Base-by-base conservation (phyloP, 2,888 invertebrate species). In the Hecatera dysodea region DNA sequence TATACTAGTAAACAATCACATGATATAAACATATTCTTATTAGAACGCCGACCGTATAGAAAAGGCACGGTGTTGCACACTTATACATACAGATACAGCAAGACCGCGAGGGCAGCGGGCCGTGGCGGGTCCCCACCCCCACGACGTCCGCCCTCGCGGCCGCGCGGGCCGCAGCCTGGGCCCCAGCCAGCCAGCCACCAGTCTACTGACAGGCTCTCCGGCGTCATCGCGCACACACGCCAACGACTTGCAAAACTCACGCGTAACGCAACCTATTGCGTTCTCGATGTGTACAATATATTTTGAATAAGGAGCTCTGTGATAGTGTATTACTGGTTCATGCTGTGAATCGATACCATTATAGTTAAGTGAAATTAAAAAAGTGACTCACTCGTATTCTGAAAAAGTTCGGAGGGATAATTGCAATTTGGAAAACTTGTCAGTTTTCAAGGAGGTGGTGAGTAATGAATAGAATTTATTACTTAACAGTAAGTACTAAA, bases 261-360 rank as follows among this genome's bases (percentile, higher is more conserved):
- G 88, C 89, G 86, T 80, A 86, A 84, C 89, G 82, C 81, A 82
- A 74, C 62, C 70, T 80, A 78, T 77, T 75, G 81, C 81, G 83
- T 79, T 87, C 80, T 78, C 81, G 84, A 83, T 85, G 84, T 85
- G 86, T 77, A 81, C n/a, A 3, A 22, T 39, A n/a, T 72, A 67
- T 81, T 77, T 83, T 67, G 56, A 75, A 80, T 71, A 72, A 67
- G 71, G 69, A 72, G 78, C 67, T 67, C 53, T 71, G 68, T 79
- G 67, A 67, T 57, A 57, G 69, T 83, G 82, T 55, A 55, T 78
- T 55, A 65, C 65, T 63, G 55, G 52, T 66, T 62, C 59, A 50
- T 59, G 27, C 29, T 64, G 78, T 75, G 73, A 66, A 68, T 29
- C 33, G 33, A 60, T 33, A 7, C n/a, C 24, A 7, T 36, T 62